Evolutionary conservation across 1,140 invertebrate species (phyloP), one percentile per base, ranked within the genome.

Genomic region (Drosophila sucinea): DNA sequence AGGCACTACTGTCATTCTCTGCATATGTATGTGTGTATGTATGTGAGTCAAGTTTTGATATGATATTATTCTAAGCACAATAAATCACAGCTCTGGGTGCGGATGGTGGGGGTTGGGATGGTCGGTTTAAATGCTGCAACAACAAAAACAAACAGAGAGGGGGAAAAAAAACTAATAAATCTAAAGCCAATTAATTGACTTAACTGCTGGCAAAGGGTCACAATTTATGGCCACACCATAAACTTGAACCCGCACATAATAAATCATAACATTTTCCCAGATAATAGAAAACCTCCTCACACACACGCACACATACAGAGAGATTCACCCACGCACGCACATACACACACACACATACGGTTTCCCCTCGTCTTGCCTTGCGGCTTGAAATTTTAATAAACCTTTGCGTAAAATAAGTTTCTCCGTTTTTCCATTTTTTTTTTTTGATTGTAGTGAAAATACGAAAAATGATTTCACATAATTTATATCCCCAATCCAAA

Each of bases 111-210:
- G 47, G 7, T 33, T 3, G 17, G 2, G 29, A 11, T 3, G 44
- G 55, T 10, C 32, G 29, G 2, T 10, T 29, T 25, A n/a, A 32
- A 5, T 55, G 67, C 56, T 51, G 25, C 44, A 51, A 51, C 4
- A 51, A 51, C 44, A 51, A 51, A 7, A 47, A 51, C 44, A 51
- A 51, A 47, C 1, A 25, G 44, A 8, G 11, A 41, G n/a, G 4
- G n/a, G 2, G 10, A 47, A 61, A 72, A 87, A 86, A 86, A 86
- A 77, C 79, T 87, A 87, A 86, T 86, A 86, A 87, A 86, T 86
- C 79, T 86, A 79, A 70, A 67, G 83, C 83, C 83, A 86, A 86
- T 86, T 86, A 86, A 86, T 86, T 87, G 83, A 87, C 83, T 87
- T 86, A 86, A 87, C 79, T 87, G 83, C 74, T 81, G 78, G 32